Evolutionary conservation across 2,888 invertebrate species (phyloP), one percentile per base, ranked within the genome.

Genomic region (Aspidiotus destructor): DNA sequence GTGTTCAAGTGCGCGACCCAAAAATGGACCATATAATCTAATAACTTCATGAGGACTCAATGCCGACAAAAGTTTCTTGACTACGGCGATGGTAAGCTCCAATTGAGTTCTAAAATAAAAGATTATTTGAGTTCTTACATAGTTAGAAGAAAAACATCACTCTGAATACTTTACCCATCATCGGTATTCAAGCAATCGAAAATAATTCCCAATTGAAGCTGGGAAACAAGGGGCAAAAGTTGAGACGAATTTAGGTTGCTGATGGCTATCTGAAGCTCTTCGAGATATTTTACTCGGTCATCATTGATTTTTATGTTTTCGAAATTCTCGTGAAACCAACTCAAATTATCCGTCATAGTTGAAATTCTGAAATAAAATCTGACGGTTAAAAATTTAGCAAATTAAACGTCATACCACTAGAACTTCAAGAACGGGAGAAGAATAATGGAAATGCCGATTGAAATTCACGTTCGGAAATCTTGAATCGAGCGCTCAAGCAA

Each of bases 151-250:
- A 17, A 62, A 17, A 17, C 15, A 11, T 42, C 16, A 60, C 7
- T 11, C 10, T 11, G 15, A 52, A n/a, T 13, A 63, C 75, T 78
- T 77, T 77, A 80, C 80, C 74, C 75, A 67, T 79, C 80, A 9
- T 80, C 77, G 70, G 80, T 79, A 74, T 86, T 83, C 44, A 86
- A 77, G 73, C 86, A 87, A 55, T 85, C 82, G 70, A 86, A 82
- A 68, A 88, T 80, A 73, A 83, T 28, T 28, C 48, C 57, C 44
- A 65, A 17, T 44, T 65, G 65, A 58, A 65, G 58, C 41, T 65
- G 41, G 11, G 65, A 40, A 16, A 58, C 65, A 9, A 65, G 57
- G 5, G 17, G 7, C 7, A 28, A 1, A 7, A 65, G 48, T 54
- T 65, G 44, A 8, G 16, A n/a, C 17, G 17, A n/a, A 9, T 15